A percentile compares a stretch with the other conserved stretches of the same genome.
Conservation (phyloP, 2,888 invertebrate species). For the Aquatica leii region DNA sequence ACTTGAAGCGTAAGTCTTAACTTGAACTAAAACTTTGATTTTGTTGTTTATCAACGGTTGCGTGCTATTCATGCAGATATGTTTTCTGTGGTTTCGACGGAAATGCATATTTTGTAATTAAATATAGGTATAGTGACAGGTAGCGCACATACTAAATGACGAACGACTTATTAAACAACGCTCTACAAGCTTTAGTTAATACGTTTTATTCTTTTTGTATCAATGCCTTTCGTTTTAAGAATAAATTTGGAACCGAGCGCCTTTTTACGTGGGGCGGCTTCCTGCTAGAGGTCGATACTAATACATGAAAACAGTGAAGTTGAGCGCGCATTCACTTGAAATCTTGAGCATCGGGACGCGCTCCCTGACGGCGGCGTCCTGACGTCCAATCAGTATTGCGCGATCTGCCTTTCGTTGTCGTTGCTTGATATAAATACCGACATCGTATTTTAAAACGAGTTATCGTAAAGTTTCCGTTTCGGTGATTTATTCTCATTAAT, state of each 20-base stretch:
- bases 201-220: no score
- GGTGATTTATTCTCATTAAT: background rate
- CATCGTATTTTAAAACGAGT: conserved; percentile 12
- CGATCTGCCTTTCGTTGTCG: conserved; percentile 18
- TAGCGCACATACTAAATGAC: no score
- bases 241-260: conserved; percentile 19
- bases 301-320: conserved; percentile 29
- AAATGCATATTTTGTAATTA: no score
- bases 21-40: no score
- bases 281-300: conserved; percentile 31
- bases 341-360: conserved; percentile 24
- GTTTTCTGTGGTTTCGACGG: no score
- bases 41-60: no score
- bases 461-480: conserved; percentile 10
- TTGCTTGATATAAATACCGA: conserved; percentile 5
- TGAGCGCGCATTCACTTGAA: conserved; percentile 30
- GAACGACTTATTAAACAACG: no score
- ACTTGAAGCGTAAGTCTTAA: no score
- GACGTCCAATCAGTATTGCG: conserved; percentile 29
- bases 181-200: no score
- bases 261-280: conserved; percentile 30
- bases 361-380: conserved; percentile 30
- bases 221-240: conserved; percentile 4
- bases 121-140: no score
- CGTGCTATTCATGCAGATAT: no score